A percentile compares a stretch with the other conserved stretches of the same genome.
Evolutionary conservation across 2,113 vertebrate species (phyloP).

Genomic region (Ageneiosus marmoratus): DNA sequence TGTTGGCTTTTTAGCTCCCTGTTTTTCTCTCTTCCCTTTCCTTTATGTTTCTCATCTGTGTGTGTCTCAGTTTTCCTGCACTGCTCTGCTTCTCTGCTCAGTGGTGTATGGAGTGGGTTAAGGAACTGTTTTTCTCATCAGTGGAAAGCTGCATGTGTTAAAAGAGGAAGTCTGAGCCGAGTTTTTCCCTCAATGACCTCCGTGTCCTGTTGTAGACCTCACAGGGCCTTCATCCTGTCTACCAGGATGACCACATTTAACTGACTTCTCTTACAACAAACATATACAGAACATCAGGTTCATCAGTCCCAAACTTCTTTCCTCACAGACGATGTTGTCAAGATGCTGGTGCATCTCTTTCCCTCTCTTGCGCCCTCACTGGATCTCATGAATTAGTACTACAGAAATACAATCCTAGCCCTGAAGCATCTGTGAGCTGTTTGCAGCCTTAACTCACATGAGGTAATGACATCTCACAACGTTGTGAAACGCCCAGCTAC

Average conservation of each 20-base stretch:
- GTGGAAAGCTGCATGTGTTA: slow-evolving; percentile 42
- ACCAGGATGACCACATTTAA: neutral
- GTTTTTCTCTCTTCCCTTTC: slow-evolving; percentile 4
- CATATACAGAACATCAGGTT: neutral
- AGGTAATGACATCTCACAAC: slow-evolving; percentile 42
- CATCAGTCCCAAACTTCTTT: neutral
- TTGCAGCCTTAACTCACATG: slow-evolving; percentile 38
- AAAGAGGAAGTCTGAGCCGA: slow-evolving; percentile 36
- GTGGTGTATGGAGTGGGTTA: slow-evolving; percentile 7
- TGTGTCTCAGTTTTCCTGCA: slow-evolving; percentile 22
- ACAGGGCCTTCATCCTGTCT: neutral
- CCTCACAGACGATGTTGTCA: slow-evolving; percentile 8
- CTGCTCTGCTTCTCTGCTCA: slow-evolving; percentile 24
- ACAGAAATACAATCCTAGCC: slow-evolving; percentile 30
- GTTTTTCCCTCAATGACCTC: slow-evolving; percentile 38
- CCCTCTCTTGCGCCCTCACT: neutral
- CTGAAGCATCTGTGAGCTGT: slow-evolving; percentile 11
- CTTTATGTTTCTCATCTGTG: slow-evolving; percentile 21
- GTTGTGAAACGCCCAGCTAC: slow-evolving; percentile 28
- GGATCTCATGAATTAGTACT: slow-evolving; percentile 8
- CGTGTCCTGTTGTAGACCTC: slow-evolving; percentile 7
- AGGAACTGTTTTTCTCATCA: slow-evolving; percentile 57
- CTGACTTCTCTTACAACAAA: neutral
- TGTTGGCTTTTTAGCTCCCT: neutral
- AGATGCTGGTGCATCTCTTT: neutral